Evolutionary conservation across 2,113 vertebrate species (phyloP).

Genomic region (Hemiscyllium ocellatum): DNA sequence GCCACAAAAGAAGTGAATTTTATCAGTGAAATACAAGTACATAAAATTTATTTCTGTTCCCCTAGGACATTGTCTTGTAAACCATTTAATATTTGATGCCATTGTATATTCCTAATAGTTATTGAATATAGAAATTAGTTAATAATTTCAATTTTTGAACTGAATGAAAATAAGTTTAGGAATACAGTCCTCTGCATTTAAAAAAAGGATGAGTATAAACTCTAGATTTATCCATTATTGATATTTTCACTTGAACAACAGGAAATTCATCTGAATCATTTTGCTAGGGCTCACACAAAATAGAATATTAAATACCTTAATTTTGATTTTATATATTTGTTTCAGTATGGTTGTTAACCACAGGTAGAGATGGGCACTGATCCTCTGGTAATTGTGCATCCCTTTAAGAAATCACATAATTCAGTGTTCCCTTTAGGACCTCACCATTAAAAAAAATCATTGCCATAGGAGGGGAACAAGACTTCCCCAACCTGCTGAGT

Average conservation of each 20-base stretch:
- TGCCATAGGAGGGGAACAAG: no score
- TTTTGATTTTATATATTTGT: not conserved
- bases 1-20: not conserved
- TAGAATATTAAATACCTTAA: not conserved
- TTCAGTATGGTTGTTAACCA: not conserved
- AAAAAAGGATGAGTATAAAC: not conserved
- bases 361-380: no score
- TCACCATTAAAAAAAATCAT: no score
- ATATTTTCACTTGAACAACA: not conserved
- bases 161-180: not conserved
- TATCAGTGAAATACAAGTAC: not conserved
- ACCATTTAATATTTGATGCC: not conserved
- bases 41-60: not conserved
- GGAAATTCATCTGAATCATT: not conserved
- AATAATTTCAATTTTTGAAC: not conserved
- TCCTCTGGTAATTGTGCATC: no score
- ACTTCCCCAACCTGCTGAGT: no score
- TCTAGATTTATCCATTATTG: not conserved
- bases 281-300: not conserved
- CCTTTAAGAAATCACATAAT: no score
- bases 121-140: not conserved
- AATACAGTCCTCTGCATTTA: not conserved
- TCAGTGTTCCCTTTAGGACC: no score
- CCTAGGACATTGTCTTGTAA: not conserved
- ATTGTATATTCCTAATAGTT: not conserved